Evolutionary conservation across 2,113 vertebrate species (phyloP), one percentile per base, ranked within the genome.

Genomic region (Chaenocephalus aceratus): DNA sequence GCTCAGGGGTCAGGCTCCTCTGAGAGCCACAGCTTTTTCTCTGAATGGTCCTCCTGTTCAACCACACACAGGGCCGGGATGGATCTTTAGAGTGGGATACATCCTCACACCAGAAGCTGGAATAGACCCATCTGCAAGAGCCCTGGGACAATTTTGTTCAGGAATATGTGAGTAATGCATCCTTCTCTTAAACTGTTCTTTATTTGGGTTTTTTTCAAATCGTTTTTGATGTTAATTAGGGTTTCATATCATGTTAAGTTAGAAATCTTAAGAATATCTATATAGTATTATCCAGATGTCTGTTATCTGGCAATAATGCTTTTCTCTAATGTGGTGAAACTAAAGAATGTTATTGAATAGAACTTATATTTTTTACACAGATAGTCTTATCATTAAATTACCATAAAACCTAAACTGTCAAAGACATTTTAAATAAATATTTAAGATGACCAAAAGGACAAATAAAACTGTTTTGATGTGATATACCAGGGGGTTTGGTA

Each of bases 101-200:
- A 87, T 82, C 82, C 71, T 89, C 86, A 88, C 84, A 85, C 49
- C 75, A 66, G 78, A 54, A 89, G 84, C 86, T 84, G 84, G 30
- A 72, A 86, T 83, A 66, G 77, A 85, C 76, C 90, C 75, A 80
- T 72, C 77, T 72, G 80, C 87, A 82, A 72, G 67, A 88, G 80
- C 76, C 72, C 56, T 57, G 58, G 62, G 54, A 82, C 34, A 70
- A 57, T 73, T 14, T 75, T 67, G 85, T 69, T 75, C 58, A 86
- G 70, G 79, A 94, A 87, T 86, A 95, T 95, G 95, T 96, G 79
- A 95, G 90, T 93, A 45, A 44, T 80, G 16, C 3, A 23, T 51
- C 41, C 21, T 70, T 44, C 80, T 36, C 5, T 61, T 59, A 3
- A 59, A 34, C 2, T 4, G 48, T 61, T 45, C 2, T 61, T 46